phyloP scores from a whole-genome alignment of 1,140 invertebrate genomes.

The Temnothorax nylanderi region DNA sequence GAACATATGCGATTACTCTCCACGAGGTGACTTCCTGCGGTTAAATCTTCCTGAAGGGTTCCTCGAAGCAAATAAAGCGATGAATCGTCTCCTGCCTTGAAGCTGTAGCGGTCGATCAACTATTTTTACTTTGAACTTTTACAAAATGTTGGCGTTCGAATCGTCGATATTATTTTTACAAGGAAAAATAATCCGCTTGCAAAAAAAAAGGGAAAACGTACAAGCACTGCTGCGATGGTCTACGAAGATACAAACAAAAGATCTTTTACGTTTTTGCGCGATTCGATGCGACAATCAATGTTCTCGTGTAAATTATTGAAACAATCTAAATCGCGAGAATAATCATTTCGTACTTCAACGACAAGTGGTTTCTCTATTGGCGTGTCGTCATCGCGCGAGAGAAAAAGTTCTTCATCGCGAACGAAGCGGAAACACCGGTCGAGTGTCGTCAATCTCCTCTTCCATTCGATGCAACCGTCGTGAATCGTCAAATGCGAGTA shows the following conservation, averaged over 20 bases:
- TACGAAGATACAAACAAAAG: constrained; percentile 18
- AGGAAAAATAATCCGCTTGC: constrained; percentile 4
- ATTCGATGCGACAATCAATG: background rate
- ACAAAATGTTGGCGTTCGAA: background rate
- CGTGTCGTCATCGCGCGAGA: background rate
- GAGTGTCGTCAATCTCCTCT: background rate
- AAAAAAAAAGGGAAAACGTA: background rate
- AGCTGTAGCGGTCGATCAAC: constrained; percentile 30
- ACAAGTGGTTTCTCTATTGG: background rate
- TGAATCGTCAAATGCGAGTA: constrained; percentile 10
- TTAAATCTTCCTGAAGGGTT: constrained; percentile 35
- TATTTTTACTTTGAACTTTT: constrained; percentile 37
- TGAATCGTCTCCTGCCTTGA: constrained; percentile 36
- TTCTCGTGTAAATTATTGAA: background rate
- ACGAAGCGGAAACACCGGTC: background rate
- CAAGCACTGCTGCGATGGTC: background rate
- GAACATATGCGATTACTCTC: background rate
- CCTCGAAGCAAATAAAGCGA: constrained; percentile 46
- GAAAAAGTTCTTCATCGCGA: background rate
- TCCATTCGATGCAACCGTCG: background rate
- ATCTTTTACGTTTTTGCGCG: background rate
- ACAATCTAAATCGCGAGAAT: background rate
- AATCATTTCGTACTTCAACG: constrained; percentile 7
- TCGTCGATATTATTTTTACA: background rate
- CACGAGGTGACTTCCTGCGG: background rate